phyloP scores from a whole-genome alignment of 2,797 vertebrate genomes.

The Tachyglossus aculeatus region DNA sequence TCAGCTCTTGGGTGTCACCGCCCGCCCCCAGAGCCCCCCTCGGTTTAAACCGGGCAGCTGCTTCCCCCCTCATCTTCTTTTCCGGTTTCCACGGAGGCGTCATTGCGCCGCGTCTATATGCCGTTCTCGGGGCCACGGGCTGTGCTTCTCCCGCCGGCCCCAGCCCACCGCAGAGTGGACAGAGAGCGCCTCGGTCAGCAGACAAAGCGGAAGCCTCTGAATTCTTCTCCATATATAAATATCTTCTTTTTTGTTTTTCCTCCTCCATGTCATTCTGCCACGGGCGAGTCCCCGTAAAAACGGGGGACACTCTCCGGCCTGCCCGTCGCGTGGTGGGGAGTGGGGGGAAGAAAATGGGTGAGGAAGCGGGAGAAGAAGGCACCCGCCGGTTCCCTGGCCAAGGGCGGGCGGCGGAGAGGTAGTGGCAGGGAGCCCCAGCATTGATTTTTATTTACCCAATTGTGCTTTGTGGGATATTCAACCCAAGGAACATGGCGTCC shows the following conservation, averaged over 20 bases:
- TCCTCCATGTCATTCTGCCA: not conserved
- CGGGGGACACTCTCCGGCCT: too few relatives aligned
- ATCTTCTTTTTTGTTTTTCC: not conserved
- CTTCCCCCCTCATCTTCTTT: not conserved
- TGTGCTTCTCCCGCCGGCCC: not conserved
- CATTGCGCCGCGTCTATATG: too few relatives aligned
- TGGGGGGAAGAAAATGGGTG: not conserved
- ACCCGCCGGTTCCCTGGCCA: constrained; percentile 28
- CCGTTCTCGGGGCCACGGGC: not conserved
- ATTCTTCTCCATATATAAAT: too few relatives aligned
- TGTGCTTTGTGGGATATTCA: constrained; percentile 79
- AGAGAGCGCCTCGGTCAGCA: not conserved
- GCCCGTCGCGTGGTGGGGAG: not conserved
- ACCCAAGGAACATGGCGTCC: constrained; percentile 74
- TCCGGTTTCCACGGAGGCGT: too few relatives aligned
- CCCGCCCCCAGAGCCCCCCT: not conserved
- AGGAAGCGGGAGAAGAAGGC: not conserved
- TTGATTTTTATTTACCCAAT: constrained; percentile 73
- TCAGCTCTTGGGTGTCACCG: too few relatives aligned
- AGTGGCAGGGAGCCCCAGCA: constrained; percentile 10
- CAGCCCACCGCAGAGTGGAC: not conserved
- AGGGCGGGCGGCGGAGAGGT: constrained; percentile 29
- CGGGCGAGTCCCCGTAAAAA: too few relatives aligned
- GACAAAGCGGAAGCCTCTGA: too few relatives aligned
- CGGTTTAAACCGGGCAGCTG: not conserved